phyloP scores from a whole-genome alignment of 2,888 invertebrate genomes.

The Pherbina coryleti region DNA sequence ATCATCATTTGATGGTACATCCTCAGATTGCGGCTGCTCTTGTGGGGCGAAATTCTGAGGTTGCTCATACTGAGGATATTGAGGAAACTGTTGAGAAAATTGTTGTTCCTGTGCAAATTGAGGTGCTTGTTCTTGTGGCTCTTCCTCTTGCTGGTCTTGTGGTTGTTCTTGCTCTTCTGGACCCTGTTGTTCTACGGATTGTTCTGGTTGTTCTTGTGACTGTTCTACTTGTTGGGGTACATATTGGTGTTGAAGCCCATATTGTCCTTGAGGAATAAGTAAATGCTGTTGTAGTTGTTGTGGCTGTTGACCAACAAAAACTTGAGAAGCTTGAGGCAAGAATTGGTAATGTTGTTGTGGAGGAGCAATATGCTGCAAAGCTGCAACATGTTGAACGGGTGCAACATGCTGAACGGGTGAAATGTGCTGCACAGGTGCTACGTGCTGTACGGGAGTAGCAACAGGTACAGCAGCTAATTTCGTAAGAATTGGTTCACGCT shows the following conservation, averaged over 20 bases:
- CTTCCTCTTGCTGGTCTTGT: constrained; percentile 37
- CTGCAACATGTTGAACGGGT: constrained; percentile 11
- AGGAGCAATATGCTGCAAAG: constrained; percentile 8
- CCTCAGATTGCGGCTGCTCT: neutral
- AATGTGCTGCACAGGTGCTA: neutral
- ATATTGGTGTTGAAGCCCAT: neutral
- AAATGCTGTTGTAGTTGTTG: neutral
- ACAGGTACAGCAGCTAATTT: neutral
- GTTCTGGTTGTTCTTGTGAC: neutral
- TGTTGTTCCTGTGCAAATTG: constrained; percentile 7
- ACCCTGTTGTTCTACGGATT: neutral
- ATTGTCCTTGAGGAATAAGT: neutral
- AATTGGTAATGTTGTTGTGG: neutral
- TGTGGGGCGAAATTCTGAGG: neutral
- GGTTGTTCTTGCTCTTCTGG: constrained; percentile 32
- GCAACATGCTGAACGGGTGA: constrained; percentile 1
- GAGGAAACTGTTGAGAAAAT: neutral
- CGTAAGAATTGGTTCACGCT: constrained; percentile 65
- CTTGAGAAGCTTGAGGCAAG: neutral
- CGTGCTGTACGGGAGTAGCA: constrained; percentile 16
- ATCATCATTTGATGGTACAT: neutral
- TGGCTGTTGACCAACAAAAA: neutral
- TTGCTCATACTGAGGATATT: constrained; percentile 16
- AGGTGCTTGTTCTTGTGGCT: constrained; percentile 31
- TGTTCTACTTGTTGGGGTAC: neutral